These are phyloP conservation scores for Phyllostomus discolor DNA, from an alignment of 2,113 vertebrate species.

Conservation along the genomic window DNA sequence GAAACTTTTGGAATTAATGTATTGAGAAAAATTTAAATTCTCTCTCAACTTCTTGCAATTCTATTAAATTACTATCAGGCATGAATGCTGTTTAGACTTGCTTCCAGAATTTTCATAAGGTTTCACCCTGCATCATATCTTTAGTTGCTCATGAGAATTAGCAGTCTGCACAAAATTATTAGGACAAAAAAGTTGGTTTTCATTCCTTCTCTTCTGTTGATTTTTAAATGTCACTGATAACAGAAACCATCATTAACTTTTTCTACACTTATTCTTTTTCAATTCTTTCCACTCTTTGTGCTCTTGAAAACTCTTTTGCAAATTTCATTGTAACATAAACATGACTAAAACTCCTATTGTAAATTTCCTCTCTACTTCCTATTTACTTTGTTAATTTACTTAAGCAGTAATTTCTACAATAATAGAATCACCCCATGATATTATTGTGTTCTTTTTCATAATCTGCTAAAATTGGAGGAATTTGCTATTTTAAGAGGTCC, in stretches of 20 bases:
- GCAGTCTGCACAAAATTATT: background rate
- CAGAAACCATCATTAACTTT: background rate
- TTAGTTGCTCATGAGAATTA: background rate
- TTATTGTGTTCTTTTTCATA: background rate
- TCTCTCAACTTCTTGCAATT: background rate
- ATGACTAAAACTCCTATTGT: background rate
- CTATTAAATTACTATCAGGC: background rate
- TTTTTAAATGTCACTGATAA: background rate
- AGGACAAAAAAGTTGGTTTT: background rate
- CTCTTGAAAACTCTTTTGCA: background rate
- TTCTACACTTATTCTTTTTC: constrained; percentile 12
- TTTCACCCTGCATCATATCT: background rate
- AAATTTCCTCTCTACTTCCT: background rate
- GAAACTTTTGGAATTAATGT: background rate
- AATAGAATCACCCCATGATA: background rate
- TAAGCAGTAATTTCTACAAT: background rate
- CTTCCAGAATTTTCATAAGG: background rate
- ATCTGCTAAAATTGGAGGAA: background rate
- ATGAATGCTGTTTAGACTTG: background rate
- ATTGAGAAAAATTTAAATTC: background rate
- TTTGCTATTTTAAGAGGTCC: background rate
- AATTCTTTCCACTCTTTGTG: background rate
- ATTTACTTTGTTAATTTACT: background rate
- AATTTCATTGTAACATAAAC: background rate
- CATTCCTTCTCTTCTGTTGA: background rate